These are phyloP conservation scores for Bubo scandiacus DNA, from an alignment of 2,113 vertebrate genomes.

Conservation along the genomic window DNA sequence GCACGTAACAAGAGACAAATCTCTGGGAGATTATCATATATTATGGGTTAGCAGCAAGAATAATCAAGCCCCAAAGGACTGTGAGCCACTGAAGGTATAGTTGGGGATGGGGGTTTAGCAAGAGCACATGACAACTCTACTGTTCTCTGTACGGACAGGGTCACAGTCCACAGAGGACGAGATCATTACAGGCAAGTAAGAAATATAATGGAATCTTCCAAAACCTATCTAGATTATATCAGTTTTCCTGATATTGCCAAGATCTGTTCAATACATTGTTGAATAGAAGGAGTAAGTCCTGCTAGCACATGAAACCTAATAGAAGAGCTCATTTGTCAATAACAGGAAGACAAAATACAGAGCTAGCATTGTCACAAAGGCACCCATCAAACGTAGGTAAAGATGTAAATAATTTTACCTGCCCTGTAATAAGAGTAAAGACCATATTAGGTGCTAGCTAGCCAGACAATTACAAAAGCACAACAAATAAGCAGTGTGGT, in stretches of 20 bases:
- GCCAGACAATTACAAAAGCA: neutral
- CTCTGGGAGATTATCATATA: neutral
- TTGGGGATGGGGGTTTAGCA: neutral
- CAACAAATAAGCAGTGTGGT: neutral
- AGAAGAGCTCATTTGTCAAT: neutral
- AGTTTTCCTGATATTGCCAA: neutral
- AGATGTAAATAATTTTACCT: neutral
- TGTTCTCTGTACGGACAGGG: neutral
- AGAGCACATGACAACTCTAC: neutral
- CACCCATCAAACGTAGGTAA: neutral
- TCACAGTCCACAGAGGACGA: neutral
- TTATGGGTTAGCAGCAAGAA: neutral
- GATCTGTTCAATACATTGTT: neutral
- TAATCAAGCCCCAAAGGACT: neutral
- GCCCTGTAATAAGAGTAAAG: neutral
- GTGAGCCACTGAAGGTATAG: neutral
- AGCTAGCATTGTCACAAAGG: neutral
- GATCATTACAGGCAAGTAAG: neutral
- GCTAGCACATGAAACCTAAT: neutral
- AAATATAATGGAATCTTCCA: neutral
- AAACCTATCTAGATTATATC: neutral
- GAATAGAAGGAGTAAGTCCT: neutral
- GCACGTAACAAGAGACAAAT: neutral
- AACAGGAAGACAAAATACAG: neutral
- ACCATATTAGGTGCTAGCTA: neutral